Conservation (phyloP, 2,113 vertebrate species). For the Protobothrops flavoviridis region DNA sequence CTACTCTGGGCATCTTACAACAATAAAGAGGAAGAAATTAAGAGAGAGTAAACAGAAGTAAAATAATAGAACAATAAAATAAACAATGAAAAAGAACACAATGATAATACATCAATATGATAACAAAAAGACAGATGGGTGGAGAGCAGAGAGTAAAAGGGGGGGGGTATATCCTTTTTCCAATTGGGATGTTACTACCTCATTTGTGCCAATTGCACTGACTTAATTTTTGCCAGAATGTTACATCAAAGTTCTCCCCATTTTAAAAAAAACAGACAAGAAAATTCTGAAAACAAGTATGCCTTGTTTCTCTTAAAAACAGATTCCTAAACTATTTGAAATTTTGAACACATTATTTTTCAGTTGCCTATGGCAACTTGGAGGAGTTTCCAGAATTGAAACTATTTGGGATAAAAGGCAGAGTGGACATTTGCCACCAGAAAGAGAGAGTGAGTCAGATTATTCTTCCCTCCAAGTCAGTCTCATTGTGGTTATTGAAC, state of each 20-base stretch:
- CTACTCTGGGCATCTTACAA: not conserved
- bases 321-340: not conserved
- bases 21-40: not conserved
- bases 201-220: not conserved
- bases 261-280: not conserved
- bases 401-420: not conserved
- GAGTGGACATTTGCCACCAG: not conserved
- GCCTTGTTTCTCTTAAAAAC: not conserved
- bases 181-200: not conserved
- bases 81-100: not conserved
- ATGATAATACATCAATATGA: not conserved
- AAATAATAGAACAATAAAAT: not conserved
- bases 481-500: not conserved
- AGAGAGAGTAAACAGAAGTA: not conserved
- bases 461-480: not conserved
- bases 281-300: not conserved
- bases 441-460: not conserved
- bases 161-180: not conserved
- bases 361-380: not conserved
- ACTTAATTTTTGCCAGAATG: not conserved
- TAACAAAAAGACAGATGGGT: not conserved
- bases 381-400: not conserved
- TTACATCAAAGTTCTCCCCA: not conserved
- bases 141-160: not conserved
- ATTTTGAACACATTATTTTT: not conserved